Base-by-base conservation (phyloP, 2,888 invertebrate species). In the Selenia dentaria region DNA sequence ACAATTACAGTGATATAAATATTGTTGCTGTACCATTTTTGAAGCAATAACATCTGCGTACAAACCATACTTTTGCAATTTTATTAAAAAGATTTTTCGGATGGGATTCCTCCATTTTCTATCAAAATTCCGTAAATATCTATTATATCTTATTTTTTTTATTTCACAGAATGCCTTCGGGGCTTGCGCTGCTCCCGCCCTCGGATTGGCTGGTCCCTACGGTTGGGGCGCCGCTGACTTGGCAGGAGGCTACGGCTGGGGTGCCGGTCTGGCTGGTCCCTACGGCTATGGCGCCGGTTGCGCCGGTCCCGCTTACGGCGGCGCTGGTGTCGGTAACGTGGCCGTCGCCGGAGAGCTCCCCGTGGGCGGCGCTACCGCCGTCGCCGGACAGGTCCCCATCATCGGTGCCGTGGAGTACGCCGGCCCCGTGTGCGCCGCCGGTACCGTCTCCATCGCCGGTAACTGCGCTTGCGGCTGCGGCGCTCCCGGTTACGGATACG, bases 381-480 rank as follows among this genome's bases (percentile, higher is more conserved):
- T 16, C 16, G 16, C 16, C 16, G 16, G 16, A 3, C 64, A 65
- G 36, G 64, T 74, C 16, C 74, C 76, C 26, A 67, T 71, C 40
- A 60, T 68, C 16, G 71, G 74, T 36, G 59, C 66, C n/a, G 74
- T 74, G 13, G 57, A 59, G 10, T 70, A 70, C 62, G 51, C 57
- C 12, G 74, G 74, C 8, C 37, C 47, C 20, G 63, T 70, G 16
- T 62, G 62, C 18, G 72, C 71, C 41, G 55, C 53, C 25, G 71
- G 69, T 32, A 45, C 56, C 25, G 67, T 64, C 40, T 36, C 28
- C 43, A 53, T 53, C 32, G 37, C 41, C 5, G 56, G 16, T 1
- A 12, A 9, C 42, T 35, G 35, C 35, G 42, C 29, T 10, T 24
- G 35, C 16, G 35, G 37, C 13, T 28, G 37, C 12, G 28, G 29